Evolutionary conservation across 2,888 invertebrate species (phyloP).

Genomic region (Tortrix viridana): DNA sequence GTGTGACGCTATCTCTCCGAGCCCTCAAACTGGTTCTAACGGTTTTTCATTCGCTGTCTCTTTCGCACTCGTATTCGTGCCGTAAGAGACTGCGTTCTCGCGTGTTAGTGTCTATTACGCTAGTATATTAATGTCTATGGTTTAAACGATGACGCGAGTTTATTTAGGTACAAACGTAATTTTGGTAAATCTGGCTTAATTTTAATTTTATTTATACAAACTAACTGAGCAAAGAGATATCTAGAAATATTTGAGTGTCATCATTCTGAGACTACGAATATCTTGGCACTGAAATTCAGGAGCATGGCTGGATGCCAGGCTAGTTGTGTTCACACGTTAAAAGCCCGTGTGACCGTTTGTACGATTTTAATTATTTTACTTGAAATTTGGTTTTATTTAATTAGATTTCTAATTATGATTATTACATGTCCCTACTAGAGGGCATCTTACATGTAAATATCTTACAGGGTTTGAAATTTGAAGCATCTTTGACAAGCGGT

Average conservation of each 20-base stretch:
- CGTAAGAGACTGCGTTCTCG: too few relatives aligned
- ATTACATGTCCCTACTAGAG: conserved; percentile 7
- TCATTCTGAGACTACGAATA: conserved; percentile 62
- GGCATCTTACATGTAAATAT: not conserved
- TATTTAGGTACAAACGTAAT: conserved; percentile 1
- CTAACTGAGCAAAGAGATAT: conserved; percentile 28
- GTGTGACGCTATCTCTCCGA: too few relatives aligned
- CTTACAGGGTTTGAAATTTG: conserved; percentile 12
- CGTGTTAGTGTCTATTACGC: too few relatives aligned
- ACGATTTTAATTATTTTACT: conserved; percentile 22
- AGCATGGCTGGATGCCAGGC: conserved; percentile 75
- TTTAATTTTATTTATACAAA: conserved; percentile 26
- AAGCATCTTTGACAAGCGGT: too few relatives aligned
- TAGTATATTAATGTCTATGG: too few relatives aligned
- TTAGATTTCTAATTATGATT: not conserved
- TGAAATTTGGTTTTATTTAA: not conserved
- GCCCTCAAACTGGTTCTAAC: too few relatives aligned
- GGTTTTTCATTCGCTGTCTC: too few relatives aligned
- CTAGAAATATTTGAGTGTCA: conserved; percentile 52
- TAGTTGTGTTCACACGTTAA: conserved; percentile 59
- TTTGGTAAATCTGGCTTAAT: conserved; percentile 8
- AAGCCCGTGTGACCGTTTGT: conserved; percentile 46
- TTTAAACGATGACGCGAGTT: conserved; percentile 1
- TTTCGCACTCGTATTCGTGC: too few relatives aligned
- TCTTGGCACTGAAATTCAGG: conserved; percentile 74